A percentile compares a stretch with the other conserved stretches of the same genome.
phyloP scores from a whole-genome alignment of 2,888 invertebrate species.

The Drosophila glabriapex region DNA sequence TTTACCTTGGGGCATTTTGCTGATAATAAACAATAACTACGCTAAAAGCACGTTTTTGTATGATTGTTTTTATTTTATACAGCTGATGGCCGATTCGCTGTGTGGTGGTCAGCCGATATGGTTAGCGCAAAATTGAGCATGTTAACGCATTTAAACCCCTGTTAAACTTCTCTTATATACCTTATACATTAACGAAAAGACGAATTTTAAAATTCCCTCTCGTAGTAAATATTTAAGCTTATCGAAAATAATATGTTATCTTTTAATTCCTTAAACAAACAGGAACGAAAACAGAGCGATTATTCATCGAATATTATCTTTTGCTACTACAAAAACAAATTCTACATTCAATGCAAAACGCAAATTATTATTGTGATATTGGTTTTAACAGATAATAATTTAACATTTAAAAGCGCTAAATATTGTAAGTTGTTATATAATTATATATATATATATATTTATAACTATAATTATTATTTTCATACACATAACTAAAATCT shows the following conservation, averaged over 20 bases:
- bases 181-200: neutral
- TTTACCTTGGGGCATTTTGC: slow-evolving; percentile 88
- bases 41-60: slow-evolving; percentile 44
- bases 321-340: slow-evolving; percentile 60
- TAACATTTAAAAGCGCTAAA: slow-evolving; percentile 74
- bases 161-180: neutral
- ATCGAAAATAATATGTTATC: slow-evolving; percentile 18
- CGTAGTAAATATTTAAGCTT: neutral
- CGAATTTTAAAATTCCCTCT: neutral
- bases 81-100: slow-evolving; percentile 32
- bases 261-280: slow-evolving; percentile 39
- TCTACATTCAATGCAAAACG: slow-evolving; percentile 62
- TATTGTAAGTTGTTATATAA: slow-evolving; percentile 47
- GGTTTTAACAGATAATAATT: slow-evolving; percentile 66
- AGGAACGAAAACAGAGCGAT: slow-evolving; percentile 32
- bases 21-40: neutral
- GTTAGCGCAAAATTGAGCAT: neutral
- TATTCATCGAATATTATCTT: slow-evolving; percentile 53
- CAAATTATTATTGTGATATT: slow-evolving; percentile 47
- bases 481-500: slow-evolving; percentile 65
- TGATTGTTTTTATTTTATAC: slow-evolving; percentile 29
- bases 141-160: neutral
- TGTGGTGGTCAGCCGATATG: slow-evolving; percentile 31
- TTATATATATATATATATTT: slow-evolving; percentile 45
- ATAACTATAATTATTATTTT: slow-evolving; percentile 53